These are phyloP conservation scores for Gopherus flavomarginatus DNA, from an alignment of 2,113 vertebrate species.

Conservation along the genomic window DNA sequence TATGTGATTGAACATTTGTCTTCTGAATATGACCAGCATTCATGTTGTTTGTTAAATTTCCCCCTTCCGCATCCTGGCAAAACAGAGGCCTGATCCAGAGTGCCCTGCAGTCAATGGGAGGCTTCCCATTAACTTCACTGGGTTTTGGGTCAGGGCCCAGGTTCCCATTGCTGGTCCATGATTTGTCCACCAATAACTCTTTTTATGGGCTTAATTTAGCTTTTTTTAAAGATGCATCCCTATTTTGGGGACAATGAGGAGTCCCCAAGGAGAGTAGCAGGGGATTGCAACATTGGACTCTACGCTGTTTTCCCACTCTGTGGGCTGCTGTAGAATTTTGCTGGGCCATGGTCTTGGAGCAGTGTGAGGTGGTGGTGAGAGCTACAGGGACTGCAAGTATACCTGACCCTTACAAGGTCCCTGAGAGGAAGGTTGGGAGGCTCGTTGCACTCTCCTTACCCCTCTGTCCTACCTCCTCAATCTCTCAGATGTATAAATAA, in stretches of 20 bases:
- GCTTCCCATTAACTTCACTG: not conserved
- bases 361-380: not conserved
- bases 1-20: not conserved
- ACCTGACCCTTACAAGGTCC: not conserved
- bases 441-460: not conserved
- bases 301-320: not conserved
- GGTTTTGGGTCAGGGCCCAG: not conserved
- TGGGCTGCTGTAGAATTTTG: not conserved
- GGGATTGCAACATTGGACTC: not conserved
- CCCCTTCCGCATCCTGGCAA: not conserved
- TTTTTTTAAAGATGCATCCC: not conserved
- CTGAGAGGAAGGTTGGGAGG: not conserved
- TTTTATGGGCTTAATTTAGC: not conserved
- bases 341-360: not conserved
- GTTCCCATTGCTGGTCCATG: not conserved
- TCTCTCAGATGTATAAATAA: not conserved
- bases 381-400: not conserved
- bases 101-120: not conserved
- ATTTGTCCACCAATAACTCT: not conserved
- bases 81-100: not conserved
- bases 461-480: not conserved
- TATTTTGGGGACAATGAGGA: not conserved
- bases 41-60: not conserved
- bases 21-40: accelerated
- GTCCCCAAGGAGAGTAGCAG: not conserved